These are phyloP conservation scores for Brachionus sp. DNA, from an alignment of 1,140 invertebrate species.

Conservation along the genomic window DNA sequence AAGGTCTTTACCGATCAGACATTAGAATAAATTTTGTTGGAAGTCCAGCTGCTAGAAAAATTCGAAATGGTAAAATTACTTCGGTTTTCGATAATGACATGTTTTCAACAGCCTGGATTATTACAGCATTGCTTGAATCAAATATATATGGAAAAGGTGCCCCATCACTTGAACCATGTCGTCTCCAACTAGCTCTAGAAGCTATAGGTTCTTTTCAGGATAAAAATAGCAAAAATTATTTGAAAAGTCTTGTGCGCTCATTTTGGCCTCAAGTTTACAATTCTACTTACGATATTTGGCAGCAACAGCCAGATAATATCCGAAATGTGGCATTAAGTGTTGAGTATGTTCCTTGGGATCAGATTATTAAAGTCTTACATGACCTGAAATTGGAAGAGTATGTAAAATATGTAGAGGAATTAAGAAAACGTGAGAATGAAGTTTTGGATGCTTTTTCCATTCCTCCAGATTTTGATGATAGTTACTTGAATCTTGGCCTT, in stretches of 20 bases:
- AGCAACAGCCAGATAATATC: constrained; percentile 51
- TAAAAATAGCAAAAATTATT: constrained; percentile 50
- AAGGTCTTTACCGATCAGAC: constrained; percentile 49
- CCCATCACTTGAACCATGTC: constrained; percentile 39
- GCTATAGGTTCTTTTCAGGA: constrained; percentile 48
- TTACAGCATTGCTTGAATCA: constrained; percentile 49
- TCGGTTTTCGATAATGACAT: constrained; percentile 53
- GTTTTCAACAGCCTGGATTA: constrained; percentile 52
- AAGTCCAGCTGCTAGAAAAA: constrained; percentile 29
- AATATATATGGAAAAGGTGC: constrained; percentile 48
- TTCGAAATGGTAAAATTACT: constrained; percentile 46
- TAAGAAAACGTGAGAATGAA: background rate
- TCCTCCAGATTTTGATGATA: constrained; percentile 57
- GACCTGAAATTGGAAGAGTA: constrained; percentile 49
- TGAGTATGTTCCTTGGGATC: constrained; percentile 48
- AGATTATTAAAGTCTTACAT: constrained; percentile 50
- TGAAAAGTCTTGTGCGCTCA: constrained; percentile 49
- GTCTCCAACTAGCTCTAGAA: constrained; percentile 48
- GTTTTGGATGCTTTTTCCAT: constrained; percentile 51
- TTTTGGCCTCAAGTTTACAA: constrained; percentile 55
- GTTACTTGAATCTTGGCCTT: constrained; percentile 54
- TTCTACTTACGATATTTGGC: constrained; percentile 47
- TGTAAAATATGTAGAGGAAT: constrained; percentile 46
- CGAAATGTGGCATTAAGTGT: constrained; percentile 48
- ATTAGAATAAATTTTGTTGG: constrained; percentile 51